Percentiles rank a stretch among this genome's conserved stretches.
Conservation (phyloP, 2,888 invertebrate genomes). For the Leptopilina myrica region DNA sequence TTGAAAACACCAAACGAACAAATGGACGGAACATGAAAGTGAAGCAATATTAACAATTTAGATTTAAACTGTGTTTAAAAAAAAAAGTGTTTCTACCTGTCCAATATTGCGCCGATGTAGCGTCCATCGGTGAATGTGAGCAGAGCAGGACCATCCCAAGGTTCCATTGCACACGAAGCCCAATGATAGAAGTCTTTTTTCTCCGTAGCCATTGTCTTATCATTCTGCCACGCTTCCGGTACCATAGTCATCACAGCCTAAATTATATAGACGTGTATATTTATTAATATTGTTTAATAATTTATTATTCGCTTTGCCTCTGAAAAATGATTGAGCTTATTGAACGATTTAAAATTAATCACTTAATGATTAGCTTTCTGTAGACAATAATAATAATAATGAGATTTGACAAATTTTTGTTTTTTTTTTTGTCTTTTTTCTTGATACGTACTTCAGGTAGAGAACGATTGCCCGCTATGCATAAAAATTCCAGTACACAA, state of each 20-base stretch:
- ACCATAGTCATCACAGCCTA: slow-evolving; percentile 99
- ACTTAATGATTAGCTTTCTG: too few relatives aligned
- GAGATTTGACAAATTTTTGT: background rate
- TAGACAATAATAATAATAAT: too few relatives aligned
- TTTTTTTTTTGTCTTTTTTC: too few relatives aligned
- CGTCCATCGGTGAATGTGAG: slow-evolving; percentile 98
- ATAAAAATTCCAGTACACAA: slow-evolving; percentile 97
- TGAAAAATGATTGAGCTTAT: slow-evolving; percentile 24
- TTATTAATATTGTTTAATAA: slow-evolving; percentile 17
- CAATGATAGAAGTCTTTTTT: slow-evolving; percentile 98
- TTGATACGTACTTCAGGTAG: slow-evolving; percentile 85
- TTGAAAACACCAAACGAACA: slow-evolving; percentile 37
- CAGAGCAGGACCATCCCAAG: slow-evolving; percentile 99
- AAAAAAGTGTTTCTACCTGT: slow-evolving; percentile 76
- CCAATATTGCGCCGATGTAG: slow-evolving; percentile 92
- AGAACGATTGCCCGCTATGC: slow-evolving; percentile 93
- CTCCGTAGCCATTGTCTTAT: slow-evolving; percentile 92
- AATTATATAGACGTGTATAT: slow-evolving; percentile 39
- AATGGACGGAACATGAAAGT: slow-evolving; percentile 53
- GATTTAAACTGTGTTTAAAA: slow-evolving; percentile 6
- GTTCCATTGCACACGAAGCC: slow-evolving; percentile 99
- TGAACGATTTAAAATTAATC: too few relatives aligned
- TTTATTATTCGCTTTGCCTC: slow-evolving; percentile 35
- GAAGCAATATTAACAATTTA: slow-evolving; percentile 53
- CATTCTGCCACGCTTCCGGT: slow-evolving; percentile 99